These are phyloP conservation scores for Drosophila cracens DNA, from an alignment of 2,888 invertebrate genomes.

Conservation along the genomic window DNA sequence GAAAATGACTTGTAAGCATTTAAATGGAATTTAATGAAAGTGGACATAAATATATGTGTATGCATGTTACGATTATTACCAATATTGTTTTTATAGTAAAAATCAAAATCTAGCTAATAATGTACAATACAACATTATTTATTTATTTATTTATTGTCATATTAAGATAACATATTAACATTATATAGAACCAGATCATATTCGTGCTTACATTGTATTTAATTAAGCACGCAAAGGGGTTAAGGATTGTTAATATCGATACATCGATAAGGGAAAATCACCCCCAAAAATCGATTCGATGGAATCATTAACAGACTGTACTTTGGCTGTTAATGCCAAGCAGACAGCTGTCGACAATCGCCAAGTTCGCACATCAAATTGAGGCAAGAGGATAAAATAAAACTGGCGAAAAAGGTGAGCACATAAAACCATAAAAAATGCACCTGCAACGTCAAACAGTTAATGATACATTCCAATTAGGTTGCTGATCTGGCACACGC, in stretches of 20 bases:
- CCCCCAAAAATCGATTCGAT: neutral
- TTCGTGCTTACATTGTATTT: too few species aligned
- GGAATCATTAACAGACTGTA: too few species aligned
- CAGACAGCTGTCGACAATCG: neutral
- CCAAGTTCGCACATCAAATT: neutral
- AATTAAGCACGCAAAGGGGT: too few species aligned
- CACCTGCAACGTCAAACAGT: neutral
- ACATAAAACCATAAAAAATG: neutral
- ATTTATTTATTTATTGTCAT: too few species aligned
- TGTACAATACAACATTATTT: too few species aligned
- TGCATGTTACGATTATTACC: neutral
- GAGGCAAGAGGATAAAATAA: neutral
- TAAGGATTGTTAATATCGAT: neutral
- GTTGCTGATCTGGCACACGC: neutral
- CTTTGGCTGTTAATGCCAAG: neutral
- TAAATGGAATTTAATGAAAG: slow-evolving; percentile 1
- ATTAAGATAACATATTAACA: too few species aligned
- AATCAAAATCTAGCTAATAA: too few species aligned
- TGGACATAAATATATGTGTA: neutral
- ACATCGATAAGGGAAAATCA: neutral
- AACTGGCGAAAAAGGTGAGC: neutral
- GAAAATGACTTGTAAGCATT: neutral
- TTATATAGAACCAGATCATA: neutral
- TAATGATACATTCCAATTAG: neutral
- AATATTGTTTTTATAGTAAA: neutral